Base-by-base conservation (phyloP, 1,140 invertebrate genomes). In the Colletes gigas region DNA sequence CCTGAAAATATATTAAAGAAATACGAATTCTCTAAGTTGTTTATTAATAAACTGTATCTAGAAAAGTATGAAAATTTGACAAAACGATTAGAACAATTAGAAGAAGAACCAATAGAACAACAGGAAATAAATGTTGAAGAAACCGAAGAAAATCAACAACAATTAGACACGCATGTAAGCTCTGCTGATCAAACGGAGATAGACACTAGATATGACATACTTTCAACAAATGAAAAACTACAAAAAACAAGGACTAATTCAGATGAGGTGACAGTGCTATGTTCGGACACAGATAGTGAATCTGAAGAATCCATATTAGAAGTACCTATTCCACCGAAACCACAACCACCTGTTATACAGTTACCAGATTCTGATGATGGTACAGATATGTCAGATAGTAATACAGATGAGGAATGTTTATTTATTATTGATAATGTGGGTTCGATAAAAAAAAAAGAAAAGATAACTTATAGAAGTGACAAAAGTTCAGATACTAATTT, bases 311-410 rank as follows among this genome's bases (percentile, higher is more conserved):
- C 92, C 8, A 91, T 93, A 82, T 88, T 89, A 41, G 92, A 93
- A 86, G 87, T 93, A 68, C 92, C 92, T 19, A 73, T 93, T 30
- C 90, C 92, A 47, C 91, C 91, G 4, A 93, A 92, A 82, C 91
- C 91, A 17, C 44, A 68, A 17, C 92, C 92, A 41, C 88, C 73
- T 0, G 41, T 92, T 14, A 91, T 93, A 69, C 80, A 90, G 71
- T 76, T 93, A 19, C 82, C 89, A 47, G 91, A 92, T 83, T 91
- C 90, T 0, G 90, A 90, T 54, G 79, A 76, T 30, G 68, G 83
- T 9, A 19, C 4, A n/a, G 19, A 67, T 5, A 5, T 10, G 15
- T 55, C 8, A 14, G 47, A 10, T 8, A 41, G 3, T 41, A 3
- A 10, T 15, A 55, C 54, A 39, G 47, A 52, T 41, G 5, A 60